phyloP scores from a whole-genome alignment of 2,113 vertebrate genomes.

The Chroicocephalus ridibundus region DNA sequence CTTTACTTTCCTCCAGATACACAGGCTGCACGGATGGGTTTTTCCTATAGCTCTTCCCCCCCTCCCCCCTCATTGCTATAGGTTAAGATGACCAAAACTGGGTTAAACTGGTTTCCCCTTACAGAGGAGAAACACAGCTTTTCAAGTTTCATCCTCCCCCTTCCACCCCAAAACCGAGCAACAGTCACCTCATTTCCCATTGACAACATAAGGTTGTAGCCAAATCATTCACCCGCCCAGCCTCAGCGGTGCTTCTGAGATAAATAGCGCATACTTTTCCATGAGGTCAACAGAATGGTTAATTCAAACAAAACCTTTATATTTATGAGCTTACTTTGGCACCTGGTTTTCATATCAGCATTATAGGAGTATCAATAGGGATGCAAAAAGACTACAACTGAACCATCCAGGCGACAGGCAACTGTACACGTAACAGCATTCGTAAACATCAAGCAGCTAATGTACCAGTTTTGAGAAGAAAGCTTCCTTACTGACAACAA shows the following conservation, averaged over 20 bases:
- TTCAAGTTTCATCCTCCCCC: neutral
- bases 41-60: fast-evolving
- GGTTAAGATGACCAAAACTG: neutral
- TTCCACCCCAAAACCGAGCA: neutral
- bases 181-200: neutral
- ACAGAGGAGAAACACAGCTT: neutral
- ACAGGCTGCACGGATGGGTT: neutral
- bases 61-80: too few relatives aligned
- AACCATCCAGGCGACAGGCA: slow-evolving; percentile 16
- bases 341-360: neutral
- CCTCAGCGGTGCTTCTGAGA: neutral
- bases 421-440: slow-evolving; percentile 8
- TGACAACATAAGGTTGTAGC: neutral
- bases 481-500: slow-evolving; percentile 51
- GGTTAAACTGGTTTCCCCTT: neutral
- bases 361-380: neutral
- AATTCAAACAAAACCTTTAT: neutral
- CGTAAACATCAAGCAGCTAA: slow-evolving; percentile 14
- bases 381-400: neutral
- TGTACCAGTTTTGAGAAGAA: slow-evolving; percentile 49
- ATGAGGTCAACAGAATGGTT: neutral
- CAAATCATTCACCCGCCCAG: neutral
- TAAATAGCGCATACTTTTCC: neutral
- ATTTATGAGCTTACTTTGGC: slow-evolving; percentile 10
- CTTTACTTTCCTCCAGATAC: neutral